Percentiles rank a stretch among this genome's conserved stretches.
Conservation (phyloP, 35 echinoderm and acorn worm genomes). For the Apostichopus japonicus region DNA sequence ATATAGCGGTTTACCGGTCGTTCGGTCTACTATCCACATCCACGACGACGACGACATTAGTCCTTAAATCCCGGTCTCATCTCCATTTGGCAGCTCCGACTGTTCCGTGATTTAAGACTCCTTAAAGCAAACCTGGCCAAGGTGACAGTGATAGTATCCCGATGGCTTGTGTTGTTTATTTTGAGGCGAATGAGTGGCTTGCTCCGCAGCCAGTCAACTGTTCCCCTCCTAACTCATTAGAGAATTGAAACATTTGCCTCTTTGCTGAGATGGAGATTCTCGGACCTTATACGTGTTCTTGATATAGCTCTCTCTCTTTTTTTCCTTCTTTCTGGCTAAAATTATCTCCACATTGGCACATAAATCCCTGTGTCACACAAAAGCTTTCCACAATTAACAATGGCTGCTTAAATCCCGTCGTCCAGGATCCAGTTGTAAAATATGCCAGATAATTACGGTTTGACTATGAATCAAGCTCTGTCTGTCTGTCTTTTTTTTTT, state of each 20-base stretch:
- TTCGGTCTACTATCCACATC: background rate
- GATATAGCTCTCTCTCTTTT: background rate
- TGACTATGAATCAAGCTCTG: slow-evolving; percentile 12
- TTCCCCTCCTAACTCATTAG: slow-evolving; percentile 42
- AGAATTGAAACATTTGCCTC: slow-evolving; percentile 40
- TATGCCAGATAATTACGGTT: background rate
- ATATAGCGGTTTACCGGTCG: background rate
- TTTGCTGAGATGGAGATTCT: background rate
- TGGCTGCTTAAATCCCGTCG: background rate
- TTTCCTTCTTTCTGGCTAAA: background rate
- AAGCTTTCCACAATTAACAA: slow-evolving; percentile 30
- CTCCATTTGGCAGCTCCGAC: background rate
- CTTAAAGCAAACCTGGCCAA: slow-evolving; percentile 37
- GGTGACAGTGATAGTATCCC: slow-evolving; percentile 33
- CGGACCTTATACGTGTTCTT: background rate
- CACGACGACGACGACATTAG: background rate
- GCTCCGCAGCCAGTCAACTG: background rate
- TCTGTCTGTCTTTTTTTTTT: too few species aligned
- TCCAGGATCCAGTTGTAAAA: background rate
- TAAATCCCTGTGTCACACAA: slow-evolving; percentile 7
- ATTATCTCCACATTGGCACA: slow-evolving; percentile 8
- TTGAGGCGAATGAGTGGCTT: slow-evolving; percentile 39
- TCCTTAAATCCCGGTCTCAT: background rate
- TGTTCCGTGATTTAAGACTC: slow-evolving; percentile 30
- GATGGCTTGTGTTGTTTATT: slow-evolving; percentile 49